A percentile compares a stretch with the other conserved stretches of the same genome.
phyloP scores from a whole-genome alignment of 2,888 invertebrate genomes.

The Polyommatus icarus region DNA sequence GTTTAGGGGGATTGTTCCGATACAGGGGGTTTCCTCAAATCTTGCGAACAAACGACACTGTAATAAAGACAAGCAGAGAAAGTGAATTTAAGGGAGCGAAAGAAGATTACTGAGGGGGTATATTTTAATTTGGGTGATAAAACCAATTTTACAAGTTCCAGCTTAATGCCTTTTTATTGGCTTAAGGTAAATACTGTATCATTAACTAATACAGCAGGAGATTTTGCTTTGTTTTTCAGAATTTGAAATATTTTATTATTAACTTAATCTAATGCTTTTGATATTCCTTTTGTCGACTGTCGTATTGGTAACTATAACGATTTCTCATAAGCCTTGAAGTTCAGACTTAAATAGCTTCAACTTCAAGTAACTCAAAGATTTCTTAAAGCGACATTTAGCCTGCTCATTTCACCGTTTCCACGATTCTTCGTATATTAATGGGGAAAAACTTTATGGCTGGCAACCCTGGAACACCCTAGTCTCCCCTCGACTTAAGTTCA shows the following conservation, averaged over 20 bases:
- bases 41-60: constrained; percentile 80
- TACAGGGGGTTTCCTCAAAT: constrained; percentile 78
- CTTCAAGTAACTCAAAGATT: background rate
- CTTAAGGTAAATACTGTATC: constrained; percentile 69
- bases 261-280: background rate
- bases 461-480: constrained; percentile 50
- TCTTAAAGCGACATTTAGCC: background rate
- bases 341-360: too few relatives aligned
- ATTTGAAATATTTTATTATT: background rate
- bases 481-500: constrained; percentile 60
- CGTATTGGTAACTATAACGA: too few relatives aligned
- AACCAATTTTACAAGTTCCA: constrained; percentile 52
- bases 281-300: too few relatives aligned
- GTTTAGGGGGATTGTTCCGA: constrained; percentile 70
- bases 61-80: constrained; percentile 83
- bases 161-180: constrained; percentile 16
- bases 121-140: constrained; percentile 78
- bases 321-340: too few relatives aligned
- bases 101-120: constrained; percentile 75
- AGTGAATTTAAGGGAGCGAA: constrained; percentile 83
- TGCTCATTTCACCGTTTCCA: background rate
- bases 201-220: constrained; percentile 2
- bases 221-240: background rate
- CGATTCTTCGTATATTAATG: constrained; percentile 46
- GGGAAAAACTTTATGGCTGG: constrained; percentile 49